These are phyloP conservation scores for Ligdia adustata DNA, from an alignment of 2,888 invertebrate genomes.

Conservation along the genomic window DNA sequence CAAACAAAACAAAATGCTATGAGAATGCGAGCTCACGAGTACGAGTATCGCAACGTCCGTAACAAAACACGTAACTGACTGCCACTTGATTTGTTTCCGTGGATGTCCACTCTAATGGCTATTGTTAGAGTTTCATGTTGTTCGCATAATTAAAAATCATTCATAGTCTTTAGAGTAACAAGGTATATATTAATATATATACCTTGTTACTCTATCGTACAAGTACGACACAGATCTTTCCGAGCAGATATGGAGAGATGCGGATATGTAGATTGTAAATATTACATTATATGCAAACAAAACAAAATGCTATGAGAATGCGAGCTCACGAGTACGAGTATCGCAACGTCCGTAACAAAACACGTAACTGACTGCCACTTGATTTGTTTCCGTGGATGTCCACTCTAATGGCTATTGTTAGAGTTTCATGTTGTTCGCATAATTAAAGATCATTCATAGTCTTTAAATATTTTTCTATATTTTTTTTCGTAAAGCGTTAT, in stretches of 20 bases:
- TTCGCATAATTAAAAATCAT: background rate
- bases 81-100: conserved; percentile 12
- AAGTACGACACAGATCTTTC: too few species aligned
- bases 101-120: conserved; percentile 5
- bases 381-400: conserved; percentile 10
- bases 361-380: conserved; percentile 6
- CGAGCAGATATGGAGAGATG: too few species aligned
- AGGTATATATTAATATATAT: too few species aligned
- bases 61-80: conserved; percentile 4
- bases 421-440: background rate
- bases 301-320: conserved; percentile 1
- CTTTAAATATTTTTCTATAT: too few species aligned
- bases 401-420: conserved; percentile 8
- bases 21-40: conserved; percentile 5
- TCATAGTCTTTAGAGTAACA: background rate
- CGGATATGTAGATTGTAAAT: background rate
- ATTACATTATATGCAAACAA: background rate
- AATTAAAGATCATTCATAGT: background rate
- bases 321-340: conserved; percentile 1
- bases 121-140: background rate
- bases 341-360: background rate
- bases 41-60: background rate
- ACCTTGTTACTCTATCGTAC: too few species aligned
- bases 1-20: background rate
- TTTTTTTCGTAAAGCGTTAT: too few species aligned